Conservation (phyloP, 2,113 vertebrate genomes). For the Patagioenas fasciata region DNA sequence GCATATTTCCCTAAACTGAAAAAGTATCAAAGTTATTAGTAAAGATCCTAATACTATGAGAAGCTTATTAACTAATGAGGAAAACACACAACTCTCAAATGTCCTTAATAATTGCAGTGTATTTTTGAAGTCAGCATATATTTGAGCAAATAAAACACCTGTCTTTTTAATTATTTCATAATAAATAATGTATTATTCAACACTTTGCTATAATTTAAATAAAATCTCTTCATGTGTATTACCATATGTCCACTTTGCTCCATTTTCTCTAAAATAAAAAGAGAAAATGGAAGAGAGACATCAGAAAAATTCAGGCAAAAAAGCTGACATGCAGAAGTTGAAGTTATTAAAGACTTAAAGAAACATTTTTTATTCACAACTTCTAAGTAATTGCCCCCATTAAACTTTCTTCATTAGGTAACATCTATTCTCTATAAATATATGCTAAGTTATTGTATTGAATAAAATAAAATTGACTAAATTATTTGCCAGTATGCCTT, state of each 20-base stretch:
- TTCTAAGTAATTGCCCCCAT: background rate
- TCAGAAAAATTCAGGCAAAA: background rate
- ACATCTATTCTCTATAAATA: background rate
- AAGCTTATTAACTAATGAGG: background rate
- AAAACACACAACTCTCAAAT: background rate
- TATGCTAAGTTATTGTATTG: background rate
- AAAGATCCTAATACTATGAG: background rate
- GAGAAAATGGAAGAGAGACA: background rate
- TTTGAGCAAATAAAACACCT: background rate
- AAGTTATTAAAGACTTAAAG: background rate
- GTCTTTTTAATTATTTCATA: background rate
- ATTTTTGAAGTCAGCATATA: background rate
- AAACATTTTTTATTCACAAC: background rate
- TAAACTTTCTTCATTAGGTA: background rate
- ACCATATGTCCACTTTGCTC: no score
- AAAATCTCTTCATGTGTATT: background rate
- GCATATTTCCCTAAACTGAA: background rate
- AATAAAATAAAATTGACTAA: background rate
- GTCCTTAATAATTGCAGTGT: background rate
- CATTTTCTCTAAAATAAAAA: background rate
- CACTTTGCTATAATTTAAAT: background rate
- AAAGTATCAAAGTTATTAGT: background rate
- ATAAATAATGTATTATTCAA: background rate
- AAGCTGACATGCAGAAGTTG: background rate
- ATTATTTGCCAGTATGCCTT: background rate